Conservation (phyloP, 2,113 vertebrate species). For the Lipophrys pholis region DNA sequence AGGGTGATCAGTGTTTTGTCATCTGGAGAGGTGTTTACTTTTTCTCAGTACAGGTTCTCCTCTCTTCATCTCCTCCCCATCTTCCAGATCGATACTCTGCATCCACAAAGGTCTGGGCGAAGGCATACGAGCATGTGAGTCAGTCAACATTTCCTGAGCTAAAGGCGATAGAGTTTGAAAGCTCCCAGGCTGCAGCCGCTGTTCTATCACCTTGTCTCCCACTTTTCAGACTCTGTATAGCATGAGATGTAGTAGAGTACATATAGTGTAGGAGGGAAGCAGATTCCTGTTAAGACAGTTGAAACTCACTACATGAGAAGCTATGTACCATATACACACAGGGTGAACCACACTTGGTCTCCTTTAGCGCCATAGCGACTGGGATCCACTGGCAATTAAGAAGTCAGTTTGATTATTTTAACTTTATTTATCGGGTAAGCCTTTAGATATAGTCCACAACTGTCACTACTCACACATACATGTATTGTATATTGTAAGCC, state of each 20-base stretch:
- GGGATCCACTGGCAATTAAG: no score
- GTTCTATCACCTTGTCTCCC: constrained; percentile 51
- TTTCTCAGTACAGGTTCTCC: constrained; percentile 76
- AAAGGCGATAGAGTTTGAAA: constrained; percentile 65
- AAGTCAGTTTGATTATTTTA: no score
- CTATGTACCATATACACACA: neutral
- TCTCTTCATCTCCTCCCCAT: constrained; percentile 75
- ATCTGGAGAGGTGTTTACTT: constrained; percentile 92
- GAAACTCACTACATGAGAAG: constrained; percentile 1
- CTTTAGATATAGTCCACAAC: no score
- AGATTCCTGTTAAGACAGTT: constrained; percentile 10
- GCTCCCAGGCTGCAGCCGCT: constrained; percentile 55
- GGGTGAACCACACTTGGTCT: no score
- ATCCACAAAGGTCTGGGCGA: constrained; percentile 81
- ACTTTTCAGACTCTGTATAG: constrained; percentile 41
- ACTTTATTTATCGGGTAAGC: no score
- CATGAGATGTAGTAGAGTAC: constrained; percentile 5
- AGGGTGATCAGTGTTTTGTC: constrained; percentile 92
- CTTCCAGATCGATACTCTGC: constrained; percentile 86
- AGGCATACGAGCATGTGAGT: constrained; percentile 81
- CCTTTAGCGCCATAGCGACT: no score
- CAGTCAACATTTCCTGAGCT: constrained; percentile 62
- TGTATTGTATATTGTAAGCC: no score
- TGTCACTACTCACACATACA: no score
- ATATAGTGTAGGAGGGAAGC: constrained; percentile 30